Conservation (phyloP, 2,113 vertebrate genomes). For the Coptodon rendalli region DNA sequence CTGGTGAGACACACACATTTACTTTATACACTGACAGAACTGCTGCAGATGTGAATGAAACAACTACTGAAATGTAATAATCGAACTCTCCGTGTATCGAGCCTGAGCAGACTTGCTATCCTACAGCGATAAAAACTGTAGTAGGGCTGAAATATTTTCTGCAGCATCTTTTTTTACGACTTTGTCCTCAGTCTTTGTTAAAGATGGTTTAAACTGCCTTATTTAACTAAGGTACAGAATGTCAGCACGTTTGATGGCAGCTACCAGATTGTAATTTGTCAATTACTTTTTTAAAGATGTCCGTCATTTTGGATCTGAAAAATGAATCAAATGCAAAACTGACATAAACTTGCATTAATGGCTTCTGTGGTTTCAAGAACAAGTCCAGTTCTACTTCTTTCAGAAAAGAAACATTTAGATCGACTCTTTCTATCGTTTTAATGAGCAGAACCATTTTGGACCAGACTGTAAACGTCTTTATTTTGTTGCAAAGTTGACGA, state of each 20-base stretch:
- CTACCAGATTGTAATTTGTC: not conserved
- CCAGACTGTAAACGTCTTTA: not conserved
- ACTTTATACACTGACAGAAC: not conserved
- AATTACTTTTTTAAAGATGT: not conserved
- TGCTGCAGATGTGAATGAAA: not conserved
- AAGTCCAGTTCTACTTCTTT: not conserved
- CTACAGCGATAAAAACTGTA: not conserved
- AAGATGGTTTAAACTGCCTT: not conserved
- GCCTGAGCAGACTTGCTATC: not conserved
- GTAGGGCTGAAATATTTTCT: not conserved
- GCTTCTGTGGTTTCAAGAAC: not conserved
- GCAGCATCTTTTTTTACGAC: not conserved
- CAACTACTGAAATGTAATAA: not conserved
- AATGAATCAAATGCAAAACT: not conserved
- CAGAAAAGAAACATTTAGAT: not conserved
- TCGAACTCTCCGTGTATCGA: not conserved
- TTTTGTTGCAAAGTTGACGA: not conserved
- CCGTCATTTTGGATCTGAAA: not conserved
- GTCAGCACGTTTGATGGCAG: not conserved
- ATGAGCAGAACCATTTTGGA: not conserved
- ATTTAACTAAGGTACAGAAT: not conserved
- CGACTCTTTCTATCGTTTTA: not conserved
- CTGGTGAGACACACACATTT: not conserved
- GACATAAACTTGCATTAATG: not conserved
- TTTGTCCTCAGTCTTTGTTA: not conserved